Base-by-base conservation (phyloP, 2,113 vertebrate species). In the Thermophis baileyi region DNA sequence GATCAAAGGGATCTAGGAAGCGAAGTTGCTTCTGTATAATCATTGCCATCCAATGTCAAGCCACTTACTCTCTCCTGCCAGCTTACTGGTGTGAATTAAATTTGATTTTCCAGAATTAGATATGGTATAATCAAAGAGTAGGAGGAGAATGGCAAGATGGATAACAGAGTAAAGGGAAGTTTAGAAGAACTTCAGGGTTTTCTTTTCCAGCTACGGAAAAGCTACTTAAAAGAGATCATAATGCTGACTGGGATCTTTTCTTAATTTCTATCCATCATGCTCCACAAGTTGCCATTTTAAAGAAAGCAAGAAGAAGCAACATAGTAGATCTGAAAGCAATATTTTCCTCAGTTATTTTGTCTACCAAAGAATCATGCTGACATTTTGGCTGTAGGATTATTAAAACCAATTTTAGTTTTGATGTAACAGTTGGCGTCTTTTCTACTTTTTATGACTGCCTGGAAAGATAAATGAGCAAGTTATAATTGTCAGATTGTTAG, bases 1-100 rank as follows among this genome's bases (percentile, higher is more conserved):
- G 6, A 88, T 53, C 85, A 35, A 88, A 91, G n/a, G 87, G 57
- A 49, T 12, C 3, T 3, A 22, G 57, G 57, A 54, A 63, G 87
- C 49, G n/a, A 54, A 2, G 0, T 20, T 6, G 88, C 92, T 0
- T 0, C 49, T 87, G 9, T 91, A 44, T 63, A 50, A 0, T 0
- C 27, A 44, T 25, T 53, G 0, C 57, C 40, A 54, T 54, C 24
- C 1, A 91, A 24, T 90, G n/a, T 91, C 91, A 22, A 4, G 40
- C 55, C 20, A 46, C 57, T 50, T 10, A n/a, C 1, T 10, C 40
- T 22, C 87, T 18, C 92, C 22, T 35, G 0, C 1, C 0, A 0
- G 0, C 0, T 54, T 93, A 30, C 16, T 91, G 30, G 35, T 27
- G 10, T 44, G 16, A 54, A 89, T 12, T 40, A 40, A n/a, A 89